These are phyloP conservation scores for Stegana nigrithorax DNA, from an alignment of 2,888 invertebrate genomes.

Conservation along the genomic window DNA sequence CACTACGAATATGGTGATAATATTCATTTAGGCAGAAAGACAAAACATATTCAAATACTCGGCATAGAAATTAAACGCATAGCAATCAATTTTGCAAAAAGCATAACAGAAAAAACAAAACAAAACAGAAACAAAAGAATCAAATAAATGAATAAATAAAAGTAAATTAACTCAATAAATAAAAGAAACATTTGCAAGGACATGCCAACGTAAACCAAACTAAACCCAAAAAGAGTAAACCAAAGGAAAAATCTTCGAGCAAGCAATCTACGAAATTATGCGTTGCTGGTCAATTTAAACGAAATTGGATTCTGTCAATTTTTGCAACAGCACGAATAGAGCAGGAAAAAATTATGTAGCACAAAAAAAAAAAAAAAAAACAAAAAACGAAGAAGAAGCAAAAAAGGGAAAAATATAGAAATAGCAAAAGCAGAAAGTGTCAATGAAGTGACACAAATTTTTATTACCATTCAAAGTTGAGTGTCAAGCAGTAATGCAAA, in stretches of 20 bases:
- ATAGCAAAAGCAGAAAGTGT: constrained; percentile 4
- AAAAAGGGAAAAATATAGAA: too few relatives aligned
- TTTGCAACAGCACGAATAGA: neutral
- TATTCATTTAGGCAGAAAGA: too few relatives aligned
- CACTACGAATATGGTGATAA: too few relatives aligned
- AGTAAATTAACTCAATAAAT: constrained; percentile 48
- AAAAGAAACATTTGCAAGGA: constrained; percentile 53
- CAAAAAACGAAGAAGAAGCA: neutral
- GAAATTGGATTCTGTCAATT: constrained; percentile 54
- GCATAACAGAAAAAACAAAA: too few relatives aligned
- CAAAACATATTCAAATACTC: too few relatives aligned
- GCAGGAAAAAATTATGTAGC: neutral
- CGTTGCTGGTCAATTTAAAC: constrained; percentile 61
- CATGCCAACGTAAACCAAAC: constrained; percentile 32
- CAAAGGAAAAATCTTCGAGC: neutral
- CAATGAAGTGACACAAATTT: constrained; percentile 57
- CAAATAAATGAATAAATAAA: neutral
- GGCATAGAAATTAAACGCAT: too few relatives aligned
- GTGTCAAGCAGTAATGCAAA: neutral
- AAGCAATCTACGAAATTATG: constrained; percentile 37
- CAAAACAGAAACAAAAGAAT: neutral
- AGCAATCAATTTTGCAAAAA: too few relatives aligned
- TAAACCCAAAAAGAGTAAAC: too few relatives aligned
- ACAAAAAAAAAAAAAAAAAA: neutral
- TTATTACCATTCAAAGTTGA: constrained; percentile 47